phyloP scores from a whole-genome alignment of 2,797 vertebrate species.

The Coranthus polyacanthus region DNA sequence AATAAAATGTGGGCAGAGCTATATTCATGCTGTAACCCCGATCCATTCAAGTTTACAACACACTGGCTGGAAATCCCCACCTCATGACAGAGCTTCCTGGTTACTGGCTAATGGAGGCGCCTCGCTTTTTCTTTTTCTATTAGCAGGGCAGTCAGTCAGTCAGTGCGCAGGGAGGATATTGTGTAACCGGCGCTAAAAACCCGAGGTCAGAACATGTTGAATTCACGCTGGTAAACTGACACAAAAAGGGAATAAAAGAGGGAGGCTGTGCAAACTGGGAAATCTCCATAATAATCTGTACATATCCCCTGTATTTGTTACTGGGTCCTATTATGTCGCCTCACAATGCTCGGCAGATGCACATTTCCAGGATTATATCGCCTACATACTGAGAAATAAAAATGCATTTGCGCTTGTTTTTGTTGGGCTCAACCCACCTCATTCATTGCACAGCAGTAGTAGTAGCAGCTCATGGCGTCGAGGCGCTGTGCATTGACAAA shows the following conservation, averaged over 20 bases:
- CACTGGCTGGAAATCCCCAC: constrained; percentile 82
- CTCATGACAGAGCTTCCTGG: constrained; percentile 82
- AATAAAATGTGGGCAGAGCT: constrained; percentile 73
- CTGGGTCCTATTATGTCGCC: background rate
- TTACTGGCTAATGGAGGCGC: constrained; percentile 74
- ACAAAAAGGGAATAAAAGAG: constrained; percentile 4
- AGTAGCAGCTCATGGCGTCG: constrained; percentile 69
- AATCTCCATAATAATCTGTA: constrained; percentile 27
- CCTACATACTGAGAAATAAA: constrained; percentile 4
- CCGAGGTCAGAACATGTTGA: constrained; percentile 22
- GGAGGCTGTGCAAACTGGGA: background rate
- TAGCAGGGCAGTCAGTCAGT: constrained; percentile 30
- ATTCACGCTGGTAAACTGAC: constrained; percentile 7
- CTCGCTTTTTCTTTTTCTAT: constrained; percentile 32
- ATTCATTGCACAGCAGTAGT: constrained; percentile 66
- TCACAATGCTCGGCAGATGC: background rate
- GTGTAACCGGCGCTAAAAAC: constrained; percentile 16
- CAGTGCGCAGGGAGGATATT: constrained; percentile 38
- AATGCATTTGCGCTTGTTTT: constrained; percentile 27
- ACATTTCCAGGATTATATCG: background rate
- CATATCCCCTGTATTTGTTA: constrained; percentile 9
- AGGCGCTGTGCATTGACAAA: constrained; percentile 72
- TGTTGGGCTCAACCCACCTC: constrained; percentile 69
- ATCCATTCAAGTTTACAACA: constrained; percentile 80
- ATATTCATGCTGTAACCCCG: constrained; percentile 67